Evolutionary conservation across 2,113 vertebrate genomes (phyloP), one percentile per base, ranked within the genome.

Genomic region (Chiloscyllium plagiosum): DNA sequence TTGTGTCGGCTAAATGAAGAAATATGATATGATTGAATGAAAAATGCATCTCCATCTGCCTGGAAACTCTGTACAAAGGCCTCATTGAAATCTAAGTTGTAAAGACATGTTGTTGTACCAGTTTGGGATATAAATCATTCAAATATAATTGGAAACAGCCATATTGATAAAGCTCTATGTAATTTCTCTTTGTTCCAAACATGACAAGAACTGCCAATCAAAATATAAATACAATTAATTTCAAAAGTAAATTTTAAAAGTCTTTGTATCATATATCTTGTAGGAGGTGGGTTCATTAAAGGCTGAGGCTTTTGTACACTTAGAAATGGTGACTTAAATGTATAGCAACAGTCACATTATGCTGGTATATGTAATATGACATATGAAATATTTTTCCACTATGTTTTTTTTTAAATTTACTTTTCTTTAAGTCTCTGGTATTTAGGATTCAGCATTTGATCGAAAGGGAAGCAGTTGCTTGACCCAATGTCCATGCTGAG

Each of bases 31-130:
- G 87, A 50, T 13, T 90, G 87, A 90, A 90, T 90, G 87, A 56
- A 90, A 90, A 90, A 61, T 90, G 29, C 87, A 90, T 15, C 87
- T 90, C 86, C 86, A 90, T 56, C 86, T 52, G 5, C 87, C 52
- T 90, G 87, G 87, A 61, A 90, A 33, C 50, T 13, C 87, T 90
- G 87, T 90, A 65, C 29, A 92, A 65, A 92, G 29, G 52, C 29
- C 56, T 65, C 33, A 92, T 92, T 92, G 87, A 92, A 92, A 92
- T 92, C 65, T 33, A 26, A 19, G 52, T n/a, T 65, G 52, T 33
- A 92, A n/a, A 92, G 56, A 33, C 87, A 92, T 61, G 15, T 65
- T 90, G 50, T 90, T 92, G 56, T 13, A 65, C 19, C 87, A n/a
- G 26, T 33, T 90, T 56, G 4, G 29, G 87, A 90, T 17, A 33